Evolutionary conservation across 2,888 invertebrate genomes (phyloP).

Genomic region (Alviniconcha strummeri): DNA sequence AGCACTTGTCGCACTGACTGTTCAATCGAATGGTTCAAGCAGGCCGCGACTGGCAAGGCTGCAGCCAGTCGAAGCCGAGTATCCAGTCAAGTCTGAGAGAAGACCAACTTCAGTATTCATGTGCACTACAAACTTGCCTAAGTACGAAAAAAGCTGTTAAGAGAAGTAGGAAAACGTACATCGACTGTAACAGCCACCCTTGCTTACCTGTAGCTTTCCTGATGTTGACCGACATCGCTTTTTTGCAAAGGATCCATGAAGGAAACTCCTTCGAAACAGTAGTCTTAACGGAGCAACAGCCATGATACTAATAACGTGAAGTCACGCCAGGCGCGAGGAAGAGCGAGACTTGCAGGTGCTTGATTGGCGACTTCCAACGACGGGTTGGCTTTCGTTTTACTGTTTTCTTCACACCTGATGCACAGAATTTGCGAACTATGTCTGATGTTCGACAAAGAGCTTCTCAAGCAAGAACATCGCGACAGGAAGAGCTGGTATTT

Average conservation of each 20-base stretch:
- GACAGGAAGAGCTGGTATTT: slow-evolving; percentile 25
- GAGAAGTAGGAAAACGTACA: neutral
- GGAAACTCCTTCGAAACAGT: slow-evolving; percentile 38
- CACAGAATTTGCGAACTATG: slow-evolving; percentile 10
- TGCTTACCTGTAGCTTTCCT: slow-evolving; percentile 34
- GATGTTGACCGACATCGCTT: slow-evolving; percentile 32
- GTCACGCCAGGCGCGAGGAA: slow-evolving; percentile 25
- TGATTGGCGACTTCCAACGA: slow-evolving; percentile 16
- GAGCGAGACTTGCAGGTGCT: slow-evolving; percentile 28
- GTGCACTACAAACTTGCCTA: neutral
- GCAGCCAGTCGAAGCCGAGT: too few species aligned
- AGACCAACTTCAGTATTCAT: too few species aligned
- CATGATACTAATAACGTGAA: slow-evolving; percentile 34
- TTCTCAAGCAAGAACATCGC: slow-evolving; percentile 15
- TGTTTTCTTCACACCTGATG: slow-evolving; percentile 1
- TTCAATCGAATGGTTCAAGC: neutral
- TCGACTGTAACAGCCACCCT: neutral
- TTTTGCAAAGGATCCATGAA: slow-evolving; percentile 35
- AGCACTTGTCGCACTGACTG: too few species aligned
- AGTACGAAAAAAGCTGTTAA: slow-evolving; percentile 10
- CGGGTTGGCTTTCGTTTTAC: slow-evolving; percentile 19
- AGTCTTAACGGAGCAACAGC: slow-evolving; percentile 38
- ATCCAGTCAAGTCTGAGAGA: too few species aligned
- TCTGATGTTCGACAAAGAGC: slow-evolving; percentile 25
- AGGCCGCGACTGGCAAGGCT: neutral